Evolutionary conservation across 1,140 invertebrate genomes (phyloP), one percentile per base, ranked within the genome.

Genomic region (Aplysia californica): DNA sequence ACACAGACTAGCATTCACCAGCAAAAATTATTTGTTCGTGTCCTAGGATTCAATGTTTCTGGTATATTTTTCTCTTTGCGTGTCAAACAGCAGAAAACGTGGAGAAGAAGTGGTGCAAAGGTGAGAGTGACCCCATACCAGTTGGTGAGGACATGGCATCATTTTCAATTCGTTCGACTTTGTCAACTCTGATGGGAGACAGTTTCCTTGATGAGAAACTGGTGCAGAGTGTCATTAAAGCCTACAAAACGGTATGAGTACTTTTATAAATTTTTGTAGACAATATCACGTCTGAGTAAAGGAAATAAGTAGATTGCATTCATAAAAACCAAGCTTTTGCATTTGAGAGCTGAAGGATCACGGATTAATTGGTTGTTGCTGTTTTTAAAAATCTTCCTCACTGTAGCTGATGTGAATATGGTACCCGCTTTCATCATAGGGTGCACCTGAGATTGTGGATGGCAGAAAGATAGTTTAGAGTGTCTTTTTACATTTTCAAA

Each of bases 71-170:
- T 5, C 35, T 56, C 3, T 26, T 33, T 36, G 36, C 2, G 26
- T 23, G 68, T 76, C 55, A 87, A 85, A 58, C 86, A 61, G 75
- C 83, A 23, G 71, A 82, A 6, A 78, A 84, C 1, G 50, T 86
- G 29, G 65, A 50, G 10, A 80, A 77, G 23, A 87, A 85, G 59
- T 84, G 81, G 81, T 61, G 58, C 0, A 58, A 83, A 18, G 73
- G 68, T 0, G 75, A 78, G 44, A 80, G 86, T 3, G 80, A 88
- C 66, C 86, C 87, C 41, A 79, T 87, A 58, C 84, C 87, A 10
- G 69, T 87, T 0, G 71, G 73, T 3, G 75, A 86, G 66, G 75
- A 87, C 70, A 87, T 88, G 86, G 76, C 77, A 65, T 79, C 80
- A 0, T 81, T 82, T 55, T 71, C 85, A n/a, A 65, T 88, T 0